Evolutionary conservation across 2,888 invertebrate species (phyloP), one percentile per base, ranked within the genome.

Genomic region (Polyommatus icarus): DNA sequence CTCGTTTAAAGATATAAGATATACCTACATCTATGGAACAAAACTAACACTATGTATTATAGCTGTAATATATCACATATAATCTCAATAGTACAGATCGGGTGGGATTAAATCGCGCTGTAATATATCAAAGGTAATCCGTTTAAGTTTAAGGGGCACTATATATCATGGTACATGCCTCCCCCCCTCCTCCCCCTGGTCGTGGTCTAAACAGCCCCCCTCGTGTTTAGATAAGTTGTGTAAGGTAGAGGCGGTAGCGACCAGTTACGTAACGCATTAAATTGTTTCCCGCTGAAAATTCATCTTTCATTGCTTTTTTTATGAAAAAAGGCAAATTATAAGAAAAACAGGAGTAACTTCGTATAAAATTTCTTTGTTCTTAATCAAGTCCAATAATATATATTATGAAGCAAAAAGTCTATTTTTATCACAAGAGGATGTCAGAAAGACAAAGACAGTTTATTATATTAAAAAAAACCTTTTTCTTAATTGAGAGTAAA

Each of bases 111-210:
- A 91, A 92, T 91, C 90, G 88, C 88, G 89, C 87, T 90, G 90
- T 91, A 92, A 93, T 93, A 93, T 92, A 93, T 93, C 93, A 93
- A 92, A 92, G 92, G 92, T 93, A 93, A 93, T 93, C 93, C 93
- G 91, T 91, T 93, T 93, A 93, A 91, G 92, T 92, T 92, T 93
- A 92, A 91, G 91, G 89, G 88, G 91, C 90, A 91, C 90, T 91
- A 90, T 93, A 91, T 92, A 92, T 93, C 92, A 93, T 92, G 89
- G 90, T 91, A 90, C 88, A 89, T 88, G 89, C 85, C 86, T 88
- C 87, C 85, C 90, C 90, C 85, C 87, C 84, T 90, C 90, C n/a
- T n/a, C 85, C 91, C 91, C 92, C 91, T 91, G 92, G 92, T 20
- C 67, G 67, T 90, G 90, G 91, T 84, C 93, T 92, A 91, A 91